A percentile compares a stretch with the other conserved stretches of the same genome.
Conservation (phyloP, 2,113 vertebrate species). For the Lepisosteus oculatus region DNA sequence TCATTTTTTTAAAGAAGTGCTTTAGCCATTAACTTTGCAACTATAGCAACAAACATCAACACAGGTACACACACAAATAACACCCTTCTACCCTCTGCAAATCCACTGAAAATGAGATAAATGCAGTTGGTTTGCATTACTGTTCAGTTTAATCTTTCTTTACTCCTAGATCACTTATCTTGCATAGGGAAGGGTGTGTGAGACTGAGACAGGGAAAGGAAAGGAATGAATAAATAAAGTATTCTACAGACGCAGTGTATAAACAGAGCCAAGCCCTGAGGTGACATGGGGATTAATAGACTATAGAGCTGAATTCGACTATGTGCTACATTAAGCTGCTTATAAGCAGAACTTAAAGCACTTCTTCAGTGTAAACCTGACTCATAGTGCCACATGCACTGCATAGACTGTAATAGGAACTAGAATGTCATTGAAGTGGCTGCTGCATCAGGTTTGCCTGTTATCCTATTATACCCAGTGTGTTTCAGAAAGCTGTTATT, state of each 20-base stretch:
- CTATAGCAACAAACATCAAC: no score
- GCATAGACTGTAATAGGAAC: neutral
- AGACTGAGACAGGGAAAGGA: conserved; percentile 1
- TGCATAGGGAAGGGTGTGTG: conserved; percentile 5
- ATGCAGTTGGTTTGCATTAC: neutral
- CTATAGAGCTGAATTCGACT: conserved; percentile 8
- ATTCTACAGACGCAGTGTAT: conserved; percentile 7
- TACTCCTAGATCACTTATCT: conserved; percentile 10
- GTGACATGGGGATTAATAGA: conserved; percentile 25
- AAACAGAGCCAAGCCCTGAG: conserved; percentile 17
- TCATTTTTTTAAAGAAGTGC: conserved; percentile 8
- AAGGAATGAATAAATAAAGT: conserved; percentile 23
- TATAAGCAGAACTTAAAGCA: conserved; percentile 19
- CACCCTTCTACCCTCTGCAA: neutral
- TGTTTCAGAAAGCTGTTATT: no score
- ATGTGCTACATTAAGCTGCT: conserved; percentile 26
- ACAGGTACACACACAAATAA: neutral
- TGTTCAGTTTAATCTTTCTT: conserved; percentile 13
- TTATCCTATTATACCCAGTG: neutral
- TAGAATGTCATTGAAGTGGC: neutral
- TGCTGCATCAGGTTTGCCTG: neutral
- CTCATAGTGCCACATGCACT: neutral
- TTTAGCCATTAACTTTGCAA: conserved; percentile 8
- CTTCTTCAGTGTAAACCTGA: neutral
- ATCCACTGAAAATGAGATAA: neutral